Base-by-base conservation (phyloP, 1,140 invertebrate genomes). In the Meloidogyne floridensis region DNA sequence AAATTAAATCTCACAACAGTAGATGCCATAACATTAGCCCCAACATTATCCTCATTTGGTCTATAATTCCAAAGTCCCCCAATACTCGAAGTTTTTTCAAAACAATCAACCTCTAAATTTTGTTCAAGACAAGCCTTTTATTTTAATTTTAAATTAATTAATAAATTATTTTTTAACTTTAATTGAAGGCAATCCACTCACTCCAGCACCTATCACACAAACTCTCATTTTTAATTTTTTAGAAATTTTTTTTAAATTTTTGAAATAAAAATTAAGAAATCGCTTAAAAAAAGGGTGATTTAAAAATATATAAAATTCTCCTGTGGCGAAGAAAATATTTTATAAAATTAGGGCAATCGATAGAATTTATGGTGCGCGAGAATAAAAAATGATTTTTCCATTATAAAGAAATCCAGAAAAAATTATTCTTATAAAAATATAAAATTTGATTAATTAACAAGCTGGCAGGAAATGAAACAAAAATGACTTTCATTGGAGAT, bases 21-120 rank as follows among this genome's bases (percentile, higher is more conserved):
- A 20, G 90, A 90, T 51, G 87, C 87, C 89, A 91, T 90, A 2
- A 92, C 91, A 2, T 91, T 91, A 3, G 87, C 90, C 6, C 90
- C 85, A 18, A 88, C 73, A n/a, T 78, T 56, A 0, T 11, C 15
- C 70, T 77, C 69, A 6, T 90, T 85, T 8, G 91, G 90, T 42
- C 90, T 54, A 82, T 92, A 93, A 69, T 91, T 91, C 92, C 92
- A 93, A 5, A 93, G 86, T 42, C 92, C 92, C 4, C 92, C 92
- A 56, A 92, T 87, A 80, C 91, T 89, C 71, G 86, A 71, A 20
- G 89, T 90, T 81, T 88, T 90, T 82, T 93, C 92, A 81, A 90
- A 92, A 84, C 92, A 93, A 0, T 92, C 88, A 2, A 91, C 91
- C 13, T 86, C 80, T 7, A 92, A 78, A 9, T 87, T 89, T 71